A percentile compares a stretch with the other conserved stretches of the same genome.
These are phyloP conservation scores for Cochlearius cochlearius DNA, from an alignment of 2,113 vertebrate genomes.

Conservation along the genomic window DNA sequence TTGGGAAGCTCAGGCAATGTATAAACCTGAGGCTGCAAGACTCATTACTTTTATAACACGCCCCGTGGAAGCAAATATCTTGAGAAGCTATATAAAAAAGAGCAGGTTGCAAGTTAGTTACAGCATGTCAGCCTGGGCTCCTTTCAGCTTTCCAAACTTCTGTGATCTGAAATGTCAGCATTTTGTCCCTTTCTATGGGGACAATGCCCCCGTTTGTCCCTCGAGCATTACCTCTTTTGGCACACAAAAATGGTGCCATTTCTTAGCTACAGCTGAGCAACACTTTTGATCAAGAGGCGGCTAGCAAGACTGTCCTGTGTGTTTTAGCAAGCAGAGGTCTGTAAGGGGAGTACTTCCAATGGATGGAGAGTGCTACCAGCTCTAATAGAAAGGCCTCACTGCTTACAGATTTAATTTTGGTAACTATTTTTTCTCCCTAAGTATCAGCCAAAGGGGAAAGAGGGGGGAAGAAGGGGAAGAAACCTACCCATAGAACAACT, in stretches of 20 bases:
- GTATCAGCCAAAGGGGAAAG: background rate
- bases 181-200: background rate
- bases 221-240: background rate
- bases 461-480: background rate
- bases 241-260: background rate
- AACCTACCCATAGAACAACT: background rate
- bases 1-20: background rate
- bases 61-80: background rate
- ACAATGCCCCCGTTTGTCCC: background rate
- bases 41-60: background rate
- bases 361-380: background rate
- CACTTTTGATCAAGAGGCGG: background rate
- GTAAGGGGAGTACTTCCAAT: background rate
- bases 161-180: background rate
- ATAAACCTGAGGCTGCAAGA: constrained; percentile 30
- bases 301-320: background rate
- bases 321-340: background rate
- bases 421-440: background rate
- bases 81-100: background rate
- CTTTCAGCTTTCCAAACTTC: background rate
- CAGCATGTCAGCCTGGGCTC: background rate
- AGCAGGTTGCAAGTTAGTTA: background rate
- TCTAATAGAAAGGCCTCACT: background rate
- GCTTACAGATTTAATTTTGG: background rate
- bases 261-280: background rate